These are phyloP conservation scores for Gonatopus flavifemur DNA, from an alignment of 1,140 invertebrate genomes.

Conservation along the genomic window DNA sequence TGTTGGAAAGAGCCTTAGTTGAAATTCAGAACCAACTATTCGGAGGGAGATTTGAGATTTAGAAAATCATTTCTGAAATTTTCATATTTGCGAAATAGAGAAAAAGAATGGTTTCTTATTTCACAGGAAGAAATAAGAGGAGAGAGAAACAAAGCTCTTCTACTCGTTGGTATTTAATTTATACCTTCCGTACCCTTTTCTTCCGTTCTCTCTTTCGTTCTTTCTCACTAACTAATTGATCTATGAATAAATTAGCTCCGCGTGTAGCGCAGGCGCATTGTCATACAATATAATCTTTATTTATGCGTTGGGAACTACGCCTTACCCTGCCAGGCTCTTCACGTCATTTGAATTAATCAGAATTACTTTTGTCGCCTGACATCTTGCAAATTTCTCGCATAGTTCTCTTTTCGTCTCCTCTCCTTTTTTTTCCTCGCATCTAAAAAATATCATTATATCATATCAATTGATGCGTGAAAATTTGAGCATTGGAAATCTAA, in stretches of 20 bases:
- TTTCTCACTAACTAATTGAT: conserved; percentile 34
- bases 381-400: background rate
- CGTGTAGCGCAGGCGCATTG: background rate
- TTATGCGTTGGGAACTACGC: conserved; percentile 12
- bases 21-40: no score
- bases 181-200: background rate
- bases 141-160: no score
- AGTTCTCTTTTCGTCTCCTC: background rate
- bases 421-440: background rate
- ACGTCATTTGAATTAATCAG: conserved; percentile 27
- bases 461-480: no score
- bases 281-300: conserved; percentile 23
- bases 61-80: no score
- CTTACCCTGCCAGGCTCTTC: conserved; percentile 11
- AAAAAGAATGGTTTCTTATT: no score
- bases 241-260: conserved; percentile 32
- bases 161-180: no score
- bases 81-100: no score
- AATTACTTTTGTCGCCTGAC: background rate
- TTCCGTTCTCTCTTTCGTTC: background rate
- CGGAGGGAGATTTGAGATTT: no score
- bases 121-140: no score
- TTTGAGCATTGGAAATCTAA: no score
- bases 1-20: no score
- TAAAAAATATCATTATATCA: no score